Base-by-base conservation (phyloP, 1,140 invertebrate genomes). In the Trissolcus basalis region DNA sequence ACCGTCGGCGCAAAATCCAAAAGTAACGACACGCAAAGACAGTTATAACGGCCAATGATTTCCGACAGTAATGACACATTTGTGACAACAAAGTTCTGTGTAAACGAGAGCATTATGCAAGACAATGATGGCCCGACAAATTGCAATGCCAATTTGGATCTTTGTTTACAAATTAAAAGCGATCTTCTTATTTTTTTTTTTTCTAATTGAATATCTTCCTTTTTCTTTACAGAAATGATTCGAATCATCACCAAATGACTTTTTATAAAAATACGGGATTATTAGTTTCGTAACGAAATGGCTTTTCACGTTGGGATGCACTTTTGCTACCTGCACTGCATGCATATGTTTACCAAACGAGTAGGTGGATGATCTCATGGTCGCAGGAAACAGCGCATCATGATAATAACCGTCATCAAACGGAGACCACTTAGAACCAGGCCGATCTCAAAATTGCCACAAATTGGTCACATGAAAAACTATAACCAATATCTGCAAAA, bases 371-470 rank as follows among this genome's bases (percentile, higher is more conserved):
- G 81, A 78, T 84, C 81, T 84, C 86, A 87, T 81, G 85, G 85
- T 78, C 86, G 82, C 84, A 85, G 87, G 87, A 88, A 88, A 87
- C 86, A 83, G 85, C 82, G 78, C 83, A 87, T 88, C 85, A 88
- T 83, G 79, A 81, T 88, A 88, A 88, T 88, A 86, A 86, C 86
- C 75, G 84, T 88, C 85, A 88, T 88, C 85, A 88, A 86, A 87
- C 81, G 81, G 67, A 80, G 80, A 83, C 82, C 85, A 87, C 86
- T 88, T 87, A 87, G 83, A 87, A 84, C 77, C 84, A 80, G 85
- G 53, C 80, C 77, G 56, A 77, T 68, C 65, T 73, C 70, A 67
- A 69, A 70, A 78, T 27, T 69, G 69, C 64, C 69, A 61, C 54
- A 77, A 77, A 77, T 77, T 70, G 69, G 70, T 60, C 61, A 14